phyloP scores from a whole-genome alignment of 2,113 vertebrate species.

The Megaleporinus macrocephalus region DNA sequence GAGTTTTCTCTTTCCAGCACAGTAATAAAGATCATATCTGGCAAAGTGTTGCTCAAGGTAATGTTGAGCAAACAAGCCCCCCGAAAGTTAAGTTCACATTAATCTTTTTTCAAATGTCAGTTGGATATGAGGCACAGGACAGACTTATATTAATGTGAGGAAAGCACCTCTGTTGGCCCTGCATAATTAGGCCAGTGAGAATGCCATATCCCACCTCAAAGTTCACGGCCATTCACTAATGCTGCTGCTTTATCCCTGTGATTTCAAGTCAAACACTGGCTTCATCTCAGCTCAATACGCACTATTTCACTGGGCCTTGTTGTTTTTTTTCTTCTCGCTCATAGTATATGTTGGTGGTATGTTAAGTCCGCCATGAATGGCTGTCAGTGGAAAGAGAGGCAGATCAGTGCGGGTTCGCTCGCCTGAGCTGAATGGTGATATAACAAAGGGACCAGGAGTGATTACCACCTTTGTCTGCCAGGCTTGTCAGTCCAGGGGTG shows the following conservation, averaged over 20 bases:
- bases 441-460: slow-evolving; percentile 51
- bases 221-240: slow-evolving; percentile 74
- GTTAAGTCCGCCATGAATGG: slow-evolving; percentile 47
- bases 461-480: slow-evolving; percentile 47
- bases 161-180: slow-evolving; percentile 58
- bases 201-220: slow-evolving; percentile 71
- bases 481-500: slow-evolving; percentile 33
- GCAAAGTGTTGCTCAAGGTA: slow-evolving; percentile 61
- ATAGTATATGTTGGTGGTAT: slow-evolving; percentile 42
- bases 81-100: slow-evolving; percentile 73
- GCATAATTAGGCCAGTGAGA: slow-evolving; percentile 71
- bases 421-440: slow-evolving; percentile 40
- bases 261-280: slow-evolving; percentile 63
- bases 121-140: slow-evolving; percentile 63
- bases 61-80: slow-evolving; percentile 70
- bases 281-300: slow-evolving; percentile 50
- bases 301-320: slow-evolving; percentile 9
- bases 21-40: slow-evolving; percentile 74
- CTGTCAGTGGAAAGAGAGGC: slow-evolving; percentile 34
- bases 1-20: slow-evolving; percentile 62
- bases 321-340: slow-evolving; percentile 50
- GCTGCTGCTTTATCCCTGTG: slow-evolving; percentile 67
- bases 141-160: slow-evolving; percentile 68
- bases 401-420: slow-evolving; percentile 32
- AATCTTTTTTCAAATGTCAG: slow-evolving; percentile 80